Conservation (phyloP, 2,797 vertebrate genomes). For the Dryobates pubescens region DNA sequence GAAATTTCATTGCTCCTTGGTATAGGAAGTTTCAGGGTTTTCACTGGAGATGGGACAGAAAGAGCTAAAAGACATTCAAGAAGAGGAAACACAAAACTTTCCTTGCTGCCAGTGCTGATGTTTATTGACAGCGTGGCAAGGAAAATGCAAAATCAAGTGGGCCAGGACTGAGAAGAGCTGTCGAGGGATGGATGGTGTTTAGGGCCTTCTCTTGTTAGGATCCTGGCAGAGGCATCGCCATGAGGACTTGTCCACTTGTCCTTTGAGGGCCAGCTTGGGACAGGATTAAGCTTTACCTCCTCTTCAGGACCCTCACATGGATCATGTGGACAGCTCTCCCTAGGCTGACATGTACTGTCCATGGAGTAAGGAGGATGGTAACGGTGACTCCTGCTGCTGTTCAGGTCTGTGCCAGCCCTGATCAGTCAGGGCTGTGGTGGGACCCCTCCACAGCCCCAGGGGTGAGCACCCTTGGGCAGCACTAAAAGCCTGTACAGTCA, state of each 20-base stretch:
- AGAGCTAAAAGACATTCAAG: not conserved
- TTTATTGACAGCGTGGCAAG: not conserved
- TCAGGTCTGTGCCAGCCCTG: not conserved
- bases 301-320: not conserved
- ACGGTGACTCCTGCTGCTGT: not conserved
- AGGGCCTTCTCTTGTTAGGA: not conserved
- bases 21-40: not conserved
- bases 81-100: not conserved
- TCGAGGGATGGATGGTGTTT: not conserved
- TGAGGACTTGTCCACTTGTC: not conserved
- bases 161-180: not conserved
- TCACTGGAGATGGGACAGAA: not conserved
- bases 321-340: not conserved
- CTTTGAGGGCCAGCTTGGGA: not conserved
- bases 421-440: not conserved
- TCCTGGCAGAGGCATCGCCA: not conserved
- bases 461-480: rapidly evolving
- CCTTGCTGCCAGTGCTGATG: not conserved
- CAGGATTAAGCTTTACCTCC: not conserved
- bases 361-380: not conserved
- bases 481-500: not conserved
- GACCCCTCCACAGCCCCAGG: rapidly evolving
- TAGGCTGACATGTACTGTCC: rapidly evolving
- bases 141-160: not conserved
- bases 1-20: not conserved